phyloP scores from a whole-genome alignment of 2,888 invertebrate genomes.

The Eucera pruinosa region DNA sequence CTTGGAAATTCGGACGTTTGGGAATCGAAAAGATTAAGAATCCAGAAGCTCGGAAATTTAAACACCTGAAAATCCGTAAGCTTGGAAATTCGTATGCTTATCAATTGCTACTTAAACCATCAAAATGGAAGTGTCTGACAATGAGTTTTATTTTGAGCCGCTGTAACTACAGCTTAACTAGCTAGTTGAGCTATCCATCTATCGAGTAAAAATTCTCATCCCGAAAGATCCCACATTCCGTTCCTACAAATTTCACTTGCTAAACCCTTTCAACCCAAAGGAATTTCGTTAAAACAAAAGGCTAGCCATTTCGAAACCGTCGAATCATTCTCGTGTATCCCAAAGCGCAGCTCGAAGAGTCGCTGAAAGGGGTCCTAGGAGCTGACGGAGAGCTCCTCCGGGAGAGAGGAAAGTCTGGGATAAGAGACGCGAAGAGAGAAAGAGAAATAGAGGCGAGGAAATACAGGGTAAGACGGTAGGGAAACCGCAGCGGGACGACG shows the following conservation, averaged over 20 bases:
- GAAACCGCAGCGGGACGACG: slow-evolving; percentile 53
- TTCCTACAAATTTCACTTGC: slow-evolving; percentile 14
- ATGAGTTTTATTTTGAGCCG: no score
- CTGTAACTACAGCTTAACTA: no score
- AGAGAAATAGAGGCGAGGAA: not conserved
- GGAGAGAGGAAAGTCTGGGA: slow-evolving; percentile 57
- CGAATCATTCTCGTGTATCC: slow-evolving; percentile 17
- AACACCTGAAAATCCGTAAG: no score
- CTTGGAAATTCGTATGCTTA: no score
- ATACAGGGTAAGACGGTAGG: slow-evolving; percentile 27
- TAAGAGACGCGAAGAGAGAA: slow-evolving; percentile 31
- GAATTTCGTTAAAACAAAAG: not conserved
- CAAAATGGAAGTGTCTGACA: no score
- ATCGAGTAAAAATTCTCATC: no score
- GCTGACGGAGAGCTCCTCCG: slow-evolving; percentile 63
- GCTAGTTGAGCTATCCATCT: no score
- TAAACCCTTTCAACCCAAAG: not conserved
- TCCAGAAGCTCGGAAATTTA: no score
- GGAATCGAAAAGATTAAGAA: no score
- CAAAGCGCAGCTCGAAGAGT: slow-evolving; percentile 24
- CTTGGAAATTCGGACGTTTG: no score
- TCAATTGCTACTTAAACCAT: no score
- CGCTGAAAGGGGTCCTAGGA: slow-evolving; percentile 59
- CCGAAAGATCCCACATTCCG: no score
- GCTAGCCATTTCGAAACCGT: slow-evolving; percentile 11